Percentiles rank a stretch among this genome's conserved stretches.
Evolutionary conservation across 2,113 vertebrate genomes (phyloP).

Genomic region (Phrynocephalus versicolor): DNA sequence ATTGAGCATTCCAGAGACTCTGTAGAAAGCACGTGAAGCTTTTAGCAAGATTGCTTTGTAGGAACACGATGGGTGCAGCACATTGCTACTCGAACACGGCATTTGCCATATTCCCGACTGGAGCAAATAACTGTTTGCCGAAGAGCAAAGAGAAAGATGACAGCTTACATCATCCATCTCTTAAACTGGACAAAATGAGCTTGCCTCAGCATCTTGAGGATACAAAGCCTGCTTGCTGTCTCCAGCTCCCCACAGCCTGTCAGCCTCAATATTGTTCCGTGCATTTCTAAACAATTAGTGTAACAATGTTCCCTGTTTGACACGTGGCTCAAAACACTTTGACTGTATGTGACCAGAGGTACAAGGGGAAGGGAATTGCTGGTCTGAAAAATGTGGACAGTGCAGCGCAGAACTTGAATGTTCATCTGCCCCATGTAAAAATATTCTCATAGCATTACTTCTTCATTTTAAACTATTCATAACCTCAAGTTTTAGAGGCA

Average conservation of each 20-base stretch:
- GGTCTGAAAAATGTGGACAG: not conserved
- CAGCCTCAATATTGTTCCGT: not conserved
- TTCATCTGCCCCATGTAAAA: no score
- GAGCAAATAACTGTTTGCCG: not conserved
- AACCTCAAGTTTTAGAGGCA: not conserved
- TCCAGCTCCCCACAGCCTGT: not conserved
- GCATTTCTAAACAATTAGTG: not conserved
- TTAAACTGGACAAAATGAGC: constrained; percentile 1
- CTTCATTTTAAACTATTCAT: not conserved
- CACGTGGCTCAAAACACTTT: not conserved
- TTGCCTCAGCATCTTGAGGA: constrained; percentile 2
- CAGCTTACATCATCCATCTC: not conserved
- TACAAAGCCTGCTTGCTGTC: not conserved
- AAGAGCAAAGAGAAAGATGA: not conserved
- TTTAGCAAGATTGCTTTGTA: constrained; percentile 3
- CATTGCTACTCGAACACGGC: not conserved
- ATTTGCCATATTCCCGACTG: not conserved
- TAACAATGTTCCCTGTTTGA: not conserved
- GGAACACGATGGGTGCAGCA: not conserved
- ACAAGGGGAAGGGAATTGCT: not conserved
- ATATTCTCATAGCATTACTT: not conserved
- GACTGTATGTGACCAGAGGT: not conserved
- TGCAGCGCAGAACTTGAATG: not conserved
- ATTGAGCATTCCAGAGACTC: constrained; percentile 10
- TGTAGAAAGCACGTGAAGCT: constrained; percentile 8